Conservation (phyloP, 1,140 invertebrate species). For the Drosophila nasuta region DNA sequence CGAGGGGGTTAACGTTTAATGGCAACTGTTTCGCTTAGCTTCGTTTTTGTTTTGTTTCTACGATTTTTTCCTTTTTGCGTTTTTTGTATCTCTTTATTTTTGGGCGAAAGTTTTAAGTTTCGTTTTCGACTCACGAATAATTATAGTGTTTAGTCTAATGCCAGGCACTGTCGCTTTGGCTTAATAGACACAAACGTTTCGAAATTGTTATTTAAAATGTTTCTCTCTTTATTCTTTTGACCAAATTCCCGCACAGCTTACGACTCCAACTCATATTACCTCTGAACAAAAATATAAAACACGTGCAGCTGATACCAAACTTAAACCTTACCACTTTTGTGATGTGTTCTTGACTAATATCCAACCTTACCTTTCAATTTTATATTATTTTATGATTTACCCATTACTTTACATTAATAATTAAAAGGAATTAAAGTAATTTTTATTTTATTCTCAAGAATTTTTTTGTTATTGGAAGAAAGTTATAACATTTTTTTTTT, state of each 20-base stretch:
- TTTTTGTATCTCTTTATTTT: conserved; percentile 19
- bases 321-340: conserved; percentile 28
- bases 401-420: no score
- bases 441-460: no score
- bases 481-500: no score
- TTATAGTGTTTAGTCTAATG: conserved; percentile 53
- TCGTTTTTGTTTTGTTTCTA: not conserved
- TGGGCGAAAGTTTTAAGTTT: conserved; percentile 67
- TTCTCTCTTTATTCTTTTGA: conserved; percentile 32
- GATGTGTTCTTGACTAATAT: not conserved
- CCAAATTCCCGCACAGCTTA: conserved; percentile 50
- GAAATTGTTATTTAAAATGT: conserved; percentile 48
- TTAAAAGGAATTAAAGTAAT: no score
- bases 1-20: conserved; percentile 62
- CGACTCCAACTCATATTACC: conserved; percentile 69
- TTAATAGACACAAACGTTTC: conserved; percentile 54
- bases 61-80: no score
- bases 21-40: conserved; percentile 70
- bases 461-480: no score
- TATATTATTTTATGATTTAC: not conserved
- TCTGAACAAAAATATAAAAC: conserved; percentile 22
- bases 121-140: conserved; percentile 50
- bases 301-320: not conserved
- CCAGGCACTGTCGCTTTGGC: conserved; percentile 24
- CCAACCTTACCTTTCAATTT: not conserved